phyloP scores from a whole-genome alignment of 2,113 vertebrate genomes.

The Chroicocephalus ridibundus region DNA sequence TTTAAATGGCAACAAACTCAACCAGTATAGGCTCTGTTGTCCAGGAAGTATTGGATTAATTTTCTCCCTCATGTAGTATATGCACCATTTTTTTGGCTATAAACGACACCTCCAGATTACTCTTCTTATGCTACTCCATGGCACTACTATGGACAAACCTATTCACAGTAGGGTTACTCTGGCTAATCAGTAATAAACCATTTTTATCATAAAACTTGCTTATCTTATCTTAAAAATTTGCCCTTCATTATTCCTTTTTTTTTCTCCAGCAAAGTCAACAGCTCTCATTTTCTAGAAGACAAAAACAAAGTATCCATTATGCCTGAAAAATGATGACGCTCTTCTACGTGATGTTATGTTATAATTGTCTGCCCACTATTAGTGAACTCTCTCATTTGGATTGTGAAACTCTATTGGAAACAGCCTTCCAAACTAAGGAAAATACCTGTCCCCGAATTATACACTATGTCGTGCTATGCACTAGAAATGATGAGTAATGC shows the following conservation, averaged over 20 bases:
- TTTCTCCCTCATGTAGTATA: not conserved
- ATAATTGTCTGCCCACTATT: not conserved
- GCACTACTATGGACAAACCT: not conserved
- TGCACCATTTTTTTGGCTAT: not conserved
- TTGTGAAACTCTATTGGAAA: not conserved
- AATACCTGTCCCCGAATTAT: not conserved
- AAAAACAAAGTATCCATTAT: not conserved
- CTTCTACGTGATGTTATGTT: accelerated
- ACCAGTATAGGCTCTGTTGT: not conserved
- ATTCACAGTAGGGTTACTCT: not conserved
- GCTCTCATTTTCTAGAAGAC: not conserved
- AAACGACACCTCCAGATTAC: not conserved
- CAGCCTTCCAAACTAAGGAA: not conserved
- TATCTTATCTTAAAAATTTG: not conserved
- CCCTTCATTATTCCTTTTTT: not conserved
- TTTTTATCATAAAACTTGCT: not conserved
- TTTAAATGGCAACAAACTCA: not conserved
- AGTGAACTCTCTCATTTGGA: not conserved
- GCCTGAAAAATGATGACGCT: not conserved
- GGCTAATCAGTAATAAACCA: not conserved
- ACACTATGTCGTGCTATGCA: accelerated
- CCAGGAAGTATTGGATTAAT: not conserved
- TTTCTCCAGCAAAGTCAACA: not conserved
- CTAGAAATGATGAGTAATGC: accelerated
- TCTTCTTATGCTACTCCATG: not conserved